Base-by-base conservation (phyloP, 1,140 invertebrate genomes). In the Pseudomyrmex cubaensis region DNA sequence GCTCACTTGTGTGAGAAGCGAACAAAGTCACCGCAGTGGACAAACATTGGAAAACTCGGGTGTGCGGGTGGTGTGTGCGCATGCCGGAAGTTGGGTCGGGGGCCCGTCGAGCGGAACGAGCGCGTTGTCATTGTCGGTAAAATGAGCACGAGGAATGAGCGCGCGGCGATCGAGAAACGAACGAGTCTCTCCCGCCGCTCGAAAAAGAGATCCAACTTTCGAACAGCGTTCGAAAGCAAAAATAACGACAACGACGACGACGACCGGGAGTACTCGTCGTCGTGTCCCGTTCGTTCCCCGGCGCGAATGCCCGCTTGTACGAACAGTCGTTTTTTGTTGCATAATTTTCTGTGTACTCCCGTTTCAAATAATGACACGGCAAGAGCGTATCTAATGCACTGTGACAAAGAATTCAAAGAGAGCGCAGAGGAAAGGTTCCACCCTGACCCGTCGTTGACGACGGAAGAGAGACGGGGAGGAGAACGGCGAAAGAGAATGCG, bases 351-450 rank as follows among this genome's bases (percentile, higher is more conserved):
- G 74, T 80, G 76, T 76, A 76, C 76, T 76, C 57, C 54, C 77
- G 84, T 86, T 66, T 48, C 57, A 62, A 82, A 59, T 70, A 66
- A 83, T 67, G 77, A 82, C 84, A 61, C 46, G 84, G 57, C 85
- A 76, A 74, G 73, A 82, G 84, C 77, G 70, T 72, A 73, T 67
- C 84, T 77, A 86, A 87, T 78, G 80, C 80, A 75, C 64, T 61
- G 70, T 67, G 63, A 72, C 80, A 74, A 85, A 87, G 87, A 87
- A 88, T 87, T 66, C 74, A 84, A 70, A 64, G 75, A 59, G 54
- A 84, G 76, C 66, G 76, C 76, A 80, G 76, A 80, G 76, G 66
- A 80, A 80, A 80, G 76, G 66, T 80, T 72, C 67, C 76, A 80
- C 54, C 54, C 76, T 54, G 76, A 61, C 48, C 62, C 74, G 74